These are phyloP conservation scores for Brachionus manjavacas DNA, from an alignment of 1,140 invertebrate genomes.

Conservation along the genomic window DNA sequence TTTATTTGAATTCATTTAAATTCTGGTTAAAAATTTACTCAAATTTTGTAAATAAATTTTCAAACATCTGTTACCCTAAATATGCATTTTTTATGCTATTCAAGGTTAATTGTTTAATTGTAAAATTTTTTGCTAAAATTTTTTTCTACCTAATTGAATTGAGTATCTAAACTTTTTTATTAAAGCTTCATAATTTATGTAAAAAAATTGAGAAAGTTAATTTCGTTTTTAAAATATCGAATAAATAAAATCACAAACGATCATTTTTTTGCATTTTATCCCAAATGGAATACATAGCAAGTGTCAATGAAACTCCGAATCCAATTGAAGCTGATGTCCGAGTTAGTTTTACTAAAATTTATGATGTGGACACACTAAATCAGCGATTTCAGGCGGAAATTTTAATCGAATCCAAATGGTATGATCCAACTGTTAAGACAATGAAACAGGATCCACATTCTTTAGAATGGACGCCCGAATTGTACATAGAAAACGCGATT, in stretches of 20 bases:
- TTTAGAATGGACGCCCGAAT: not conserved
- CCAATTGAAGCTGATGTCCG: not conserved
- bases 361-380: conserved; percentile 35
- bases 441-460: not conserved
- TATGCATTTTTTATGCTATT: not conserved
- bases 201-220: not conserved
- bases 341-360: conserved; percentile 2
- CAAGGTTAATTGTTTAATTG: not conserved
- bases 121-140: not conserved
- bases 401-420: conserved; percentile 27
- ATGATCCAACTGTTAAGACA: not conserved
- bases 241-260: not conserved
- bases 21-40: too few relatives aligned
- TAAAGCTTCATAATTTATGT: not conserved
- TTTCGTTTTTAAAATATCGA: not conserved
- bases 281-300: not conserved
- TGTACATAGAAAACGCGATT: conserved; percentile 28
- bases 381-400: conserved; percentile 38
- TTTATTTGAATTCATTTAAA: too few relatives aligned
- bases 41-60: too few relatives aligned
- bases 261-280: not conserved
- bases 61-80: not conserved
- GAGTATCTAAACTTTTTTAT: not conserved
- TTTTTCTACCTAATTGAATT: not conserved
- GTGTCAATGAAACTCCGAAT: not conserved